Percentiles rank a stretch among this genome's conserved stretches.
phyloP scores from a whole-genome alignment of 2,888 invertebrate species.

The Asteroscopus sphinx region DNA sequence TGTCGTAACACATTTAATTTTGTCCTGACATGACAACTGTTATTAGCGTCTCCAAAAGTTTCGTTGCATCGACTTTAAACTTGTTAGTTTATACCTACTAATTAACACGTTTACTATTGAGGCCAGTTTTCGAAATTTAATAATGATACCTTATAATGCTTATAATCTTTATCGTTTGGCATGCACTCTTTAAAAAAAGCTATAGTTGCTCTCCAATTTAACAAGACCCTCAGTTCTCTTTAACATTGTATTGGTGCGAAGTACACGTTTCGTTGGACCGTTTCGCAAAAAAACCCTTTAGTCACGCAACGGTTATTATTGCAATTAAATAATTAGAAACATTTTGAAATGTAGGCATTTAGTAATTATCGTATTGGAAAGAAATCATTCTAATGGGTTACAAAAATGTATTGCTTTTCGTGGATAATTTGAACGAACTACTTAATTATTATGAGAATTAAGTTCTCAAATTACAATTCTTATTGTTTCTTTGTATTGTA shows the following conservation, averaged over 20 bases:
- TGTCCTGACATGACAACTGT: constrained; percentile 25
- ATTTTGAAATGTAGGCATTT: constrained; percentile 54
- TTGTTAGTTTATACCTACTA: constrained; percentile 48
- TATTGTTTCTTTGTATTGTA: constrained; percentile 8
- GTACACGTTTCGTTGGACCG: constrained; percentile 10
- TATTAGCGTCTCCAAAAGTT: constrained; percentile 34
- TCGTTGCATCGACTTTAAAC: constrained; percentile 35
- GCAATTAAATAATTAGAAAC: constrained; percentile 66
- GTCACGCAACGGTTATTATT: constrained; percentile 70
- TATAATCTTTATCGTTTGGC: constrained; percentile 61
- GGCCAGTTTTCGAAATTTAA: constrained; percentile 60
- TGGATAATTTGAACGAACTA: constrained; percentile 27
- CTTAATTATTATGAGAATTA: constrained; percentile 40
- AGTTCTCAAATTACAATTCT: constrained; percentile 17
- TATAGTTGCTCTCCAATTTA: constrained; percentile 22
- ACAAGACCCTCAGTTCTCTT: neutral
- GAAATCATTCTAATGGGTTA: constrained; percentile 35
- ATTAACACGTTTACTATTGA: constrained; percentile 60
- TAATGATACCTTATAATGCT: constrained; percentile 63
- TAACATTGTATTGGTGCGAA: neutral
- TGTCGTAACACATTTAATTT: constrained; percentile 45
- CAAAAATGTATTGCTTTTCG: constrained; percentile 22
- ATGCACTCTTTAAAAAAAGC: constrained; percentile 42
- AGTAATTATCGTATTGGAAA: constrained; percentile 44
- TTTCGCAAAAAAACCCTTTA: constrained; percentile 57